Base-by-base conservation (phyloP, 2,888 invertebrate species). In the Lottia gigantea region DNA sequence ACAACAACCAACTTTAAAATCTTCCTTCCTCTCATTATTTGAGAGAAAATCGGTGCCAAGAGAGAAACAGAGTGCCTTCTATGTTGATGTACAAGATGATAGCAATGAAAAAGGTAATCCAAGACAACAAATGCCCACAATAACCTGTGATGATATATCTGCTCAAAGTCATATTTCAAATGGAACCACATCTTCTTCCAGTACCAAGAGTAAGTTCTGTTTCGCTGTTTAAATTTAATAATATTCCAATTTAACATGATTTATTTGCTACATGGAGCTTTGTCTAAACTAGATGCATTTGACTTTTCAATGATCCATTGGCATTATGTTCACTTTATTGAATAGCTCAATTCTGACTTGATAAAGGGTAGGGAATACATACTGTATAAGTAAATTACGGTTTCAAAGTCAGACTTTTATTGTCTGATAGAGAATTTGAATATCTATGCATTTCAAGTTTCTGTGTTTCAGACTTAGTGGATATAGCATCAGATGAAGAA, bases 401-500 rank as follows among this genome's bases (percentile, higher is more conserved):
- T 31, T 31, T 31, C 6, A 31, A 31, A 31, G 6, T 2, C 31
- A 31, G 31, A 31, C 2, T 31, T 2, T 31, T 31, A 31, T 31
- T 31, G 31, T 31, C 31, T 31, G 3, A 2, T 31, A 31, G 31
- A 31, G 31, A 31, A 31, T 4, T 31, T 31, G 6, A 31, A 31
- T 6, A 31, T 31, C 6, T 31, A 31, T 31, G 2, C 6, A 6
- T 31, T 4, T 31, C 6, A 31, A 40, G 40, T 40, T 40, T 40
- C 7, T 40, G 40, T 40, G 19, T 19, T 55, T 66, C 66, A 31
- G 55, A 47, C 25, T 31, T 16, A 26, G 47, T 76, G 46, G 78
- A 79, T n/a, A 72, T 83, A 19, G 85, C 83, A 7, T 80, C 84
- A 11, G 84, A 85, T 67, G 86, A 86, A 74, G 86, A 85, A 66